These are phyloP conservation scores for Venturia canescens DNA, from an alignment of 1,140 invertebrate species.

Conservation along the genomic window DNA sequence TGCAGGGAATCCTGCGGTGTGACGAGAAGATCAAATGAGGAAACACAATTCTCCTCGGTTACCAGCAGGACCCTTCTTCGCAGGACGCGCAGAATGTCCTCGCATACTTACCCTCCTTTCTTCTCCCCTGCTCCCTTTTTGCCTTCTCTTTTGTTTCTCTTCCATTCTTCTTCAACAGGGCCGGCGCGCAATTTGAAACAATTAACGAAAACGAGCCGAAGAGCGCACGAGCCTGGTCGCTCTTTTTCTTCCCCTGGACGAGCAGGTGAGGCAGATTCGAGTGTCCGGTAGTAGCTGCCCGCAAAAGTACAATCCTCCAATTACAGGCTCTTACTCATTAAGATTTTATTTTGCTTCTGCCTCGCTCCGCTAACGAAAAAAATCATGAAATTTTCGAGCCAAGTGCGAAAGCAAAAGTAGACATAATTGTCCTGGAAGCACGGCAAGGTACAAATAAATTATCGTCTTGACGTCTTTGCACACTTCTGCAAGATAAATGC, in stretches of 20 bases:
- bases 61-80: slow-evolving; percentile 25
- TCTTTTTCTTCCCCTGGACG: not conserved
- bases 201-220: slow-evolving; percentile 21
- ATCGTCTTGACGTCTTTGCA: too few species aligned
- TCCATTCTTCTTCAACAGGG: slow-evolving; percentile 23
- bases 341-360: not conserved
- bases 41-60: slow-evolving; percentile 32
- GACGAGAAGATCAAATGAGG: slow-evolving; percentile 25
- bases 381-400: not conserved
- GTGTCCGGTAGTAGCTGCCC: not conserved
- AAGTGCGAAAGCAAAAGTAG: not conserved
- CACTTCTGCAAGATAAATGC: too few species aligned
- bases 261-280: slow-evolving; percentile 6
- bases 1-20: slow-evolving; percentile 29
- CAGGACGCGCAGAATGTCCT: slow-evolving; percentile 6
- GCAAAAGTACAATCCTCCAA: not conserved
- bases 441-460: too few species aligned
- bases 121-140: slow-evolving; percentile 29
- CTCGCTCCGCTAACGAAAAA: not conserved
- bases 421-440: too few species aligned
- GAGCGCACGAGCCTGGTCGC: slow-evolving; percentile 15
- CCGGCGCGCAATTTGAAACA: slow-evolving; percentile 25
- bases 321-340: not conserved
- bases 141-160: not conserved
- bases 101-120: slow-evolving; percentile 11